Conservation (phyloP, 2,113 vertebrate species). For the Conger conger region DNA sequence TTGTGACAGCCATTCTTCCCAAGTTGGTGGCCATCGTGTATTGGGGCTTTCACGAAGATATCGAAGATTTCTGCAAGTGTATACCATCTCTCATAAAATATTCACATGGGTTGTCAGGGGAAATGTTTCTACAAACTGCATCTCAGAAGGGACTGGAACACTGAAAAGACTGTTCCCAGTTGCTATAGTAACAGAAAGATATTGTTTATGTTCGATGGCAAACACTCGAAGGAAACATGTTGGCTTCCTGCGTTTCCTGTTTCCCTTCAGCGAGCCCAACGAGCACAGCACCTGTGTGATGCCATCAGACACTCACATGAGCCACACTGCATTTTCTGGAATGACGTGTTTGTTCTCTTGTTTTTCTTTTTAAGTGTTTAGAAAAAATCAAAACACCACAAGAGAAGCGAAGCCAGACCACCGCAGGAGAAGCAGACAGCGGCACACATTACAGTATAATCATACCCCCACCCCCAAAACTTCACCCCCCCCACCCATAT, state of each 20-base stretch:
- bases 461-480: background rate
- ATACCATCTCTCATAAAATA: background rate
- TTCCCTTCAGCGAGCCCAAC: slow-evolving; percentile 7
- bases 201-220: slow-evolving; percentile 22
- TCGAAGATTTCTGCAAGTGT: background rate
- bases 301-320: background rate
- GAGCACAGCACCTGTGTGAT: slow-evolving; percentile 31
- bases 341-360: background rate
- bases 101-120: background rate
- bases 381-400: background rate
- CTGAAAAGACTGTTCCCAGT: background rate
- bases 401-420: background rate
- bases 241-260: slow-evolving; percentile 42
- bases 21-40: background rate
- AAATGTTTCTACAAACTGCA: slow-evolving; percentile 30
- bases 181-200: slow-evolving; percentile 20
- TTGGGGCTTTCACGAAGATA: background rate
- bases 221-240: slow-evolving; percentile 37
- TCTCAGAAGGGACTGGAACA: background rate
- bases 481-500: background rate
- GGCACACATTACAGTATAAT: background rate
- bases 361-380: background rate
- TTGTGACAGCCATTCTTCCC: background rate
- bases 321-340: background rate
- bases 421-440: background rate